Evolutionary conservation across 1,140 invertebrate genomes (phyloP), one percentile per base, ranked within the genome.

Genomic region (Triops longicaudatus): DNA sequence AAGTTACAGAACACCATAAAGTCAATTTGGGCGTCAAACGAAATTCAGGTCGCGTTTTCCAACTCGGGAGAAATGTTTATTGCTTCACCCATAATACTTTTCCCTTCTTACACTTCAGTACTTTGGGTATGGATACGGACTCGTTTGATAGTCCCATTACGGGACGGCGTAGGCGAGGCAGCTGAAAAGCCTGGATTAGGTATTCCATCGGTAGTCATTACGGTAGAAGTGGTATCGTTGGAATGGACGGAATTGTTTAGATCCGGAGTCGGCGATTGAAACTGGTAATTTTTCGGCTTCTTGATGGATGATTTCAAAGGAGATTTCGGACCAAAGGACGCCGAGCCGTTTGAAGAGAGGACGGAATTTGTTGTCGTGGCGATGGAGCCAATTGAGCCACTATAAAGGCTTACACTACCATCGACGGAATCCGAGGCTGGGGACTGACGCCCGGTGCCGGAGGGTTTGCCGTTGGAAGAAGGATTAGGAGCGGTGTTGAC

Each of bases 251-350:
- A 63, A 22, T 63, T 63, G 50, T 63, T 63, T 63, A 63, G 22
- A 63, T 63, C 50, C n/a, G 0, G 22, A 7, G 17, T 22, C 0
- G 50, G 50, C 50, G 7, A n/a, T 22, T 0, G 44, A 22, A 63
- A 5, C 6, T 63, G 44, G 9, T 63, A 11, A 14, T 63, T 63
- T 37, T 37, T n/a, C 6, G 75, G 26, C 72, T 77, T 78, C 75
- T 73, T 78, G 1, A 78, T 71, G n/a, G 74, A 76, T 41, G 78
- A 78, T 42, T 76, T 78, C 12, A 78, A 72, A 1, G 78, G 78
- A 14, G 78, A 78, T 50, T 72, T 63, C 1, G 76, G 72, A 26
- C 28, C 73, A n/a, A 71, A 73, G 6, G 74, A 74, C n/a, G 76
- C 26, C 27, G 77, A 78, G 9, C 74, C 63, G 22, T 42, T 43